Evolutionary conservation across 2,113 vertebrate genomes (phyloP), one percentile per base, ranked within the genome.

Genomic region (Carollia perspicillata): DNA sequence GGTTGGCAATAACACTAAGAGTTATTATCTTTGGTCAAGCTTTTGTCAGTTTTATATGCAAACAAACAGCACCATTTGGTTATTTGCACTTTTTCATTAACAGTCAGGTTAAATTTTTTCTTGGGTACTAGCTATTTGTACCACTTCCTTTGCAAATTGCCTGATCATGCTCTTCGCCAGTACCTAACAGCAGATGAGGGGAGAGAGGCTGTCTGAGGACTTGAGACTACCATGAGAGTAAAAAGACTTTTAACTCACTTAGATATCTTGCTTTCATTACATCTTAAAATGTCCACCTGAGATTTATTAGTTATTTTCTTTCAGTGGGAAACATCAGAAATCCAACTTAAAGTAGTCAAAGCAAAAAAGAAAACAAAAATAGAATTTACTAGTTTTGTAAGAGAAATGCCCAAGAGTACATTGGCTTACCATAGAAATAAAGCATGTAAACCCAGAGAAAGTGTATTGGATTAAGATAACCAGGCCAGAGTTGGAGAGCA

Each of bases 51-150:
- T 87, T 84, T 40, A 53, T 20, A 33, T 65, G 63, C 23, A 89
- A 94, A 69, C 58, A 96, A 86, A 93, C 26, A 40, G 26, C 40
- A 35, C 81, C 12, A 87, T 84, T 89, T 69, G 68, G n/a, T 90
- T 93, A 72, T 83, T 87, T 78, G 53, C 47, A 72, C 11, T 55
- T 84, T 23, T 79, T 26, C 3, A 74, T 37, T 49, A 81, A 55
- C 9, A 69, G 42, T 42, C 60, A 68, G 6, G 9, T 53, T 90
- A 40, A 60, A n/a, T 51, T 84, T 69, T 42, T 91, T 77, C 26
- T 18, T 65, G 4, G 47, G 13, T 71, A 69, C 44, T 8, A 58
- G 30, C 30, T 69, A 6, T 51, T 10, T 47, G 23, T 3, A 60
- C 63, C 23, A 60, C 9, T 60, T 60, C 58, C 26, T 28, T 26